A percentile compares a stretch with the other conserved stretches of the same genome.
Evolutionary conservation across 2,113 vertebrate genomes (phyloP).

Genomic region (Muscicapa adusta): DNA sequence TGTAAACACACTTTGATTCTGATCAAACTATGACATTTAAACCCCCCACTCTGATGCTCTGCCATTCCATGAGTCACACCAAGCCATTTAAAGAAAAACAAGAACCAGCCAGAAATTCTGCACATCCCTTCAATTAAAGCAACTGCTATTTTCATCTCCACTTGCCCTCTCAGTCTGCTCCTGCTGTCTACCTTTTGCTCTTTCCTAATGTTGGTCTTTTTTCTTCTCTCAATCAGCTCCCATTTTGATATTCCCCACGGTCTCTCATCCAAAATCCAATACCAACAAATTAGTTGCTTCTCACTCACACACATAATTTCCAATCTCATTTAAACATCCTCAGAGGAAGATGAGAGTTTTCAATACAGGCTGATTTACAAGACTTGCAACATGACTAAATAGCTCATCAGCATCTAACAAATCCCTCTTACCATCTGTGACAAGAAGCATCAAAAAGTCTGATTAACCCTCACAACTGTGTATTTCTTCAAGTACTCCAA

Average conservation of each 20-base stretch:
- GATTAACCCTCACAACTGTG: neutral
- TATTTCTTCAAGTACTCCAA: neutral
- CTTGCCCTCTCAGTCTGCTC: neutral
- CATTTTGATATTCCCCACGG: neutral
- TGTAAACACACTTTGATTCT: neutral
- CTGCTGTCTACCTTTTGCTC: constrained; percentile 1
- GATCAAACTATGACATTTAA: neutral
- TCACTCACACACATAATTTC: neutral
- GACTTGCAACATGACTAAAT: constrained; percentile 34
- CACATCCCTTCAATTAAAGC: neutral
- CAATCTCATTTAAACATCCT: constrained; percentile 4
- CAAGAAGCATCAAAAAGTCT: constrained; percentile 15
- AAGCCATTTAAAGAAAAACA: neutral
- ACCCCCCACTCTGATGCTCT: neutral
- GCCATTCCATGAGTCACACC: neutral
- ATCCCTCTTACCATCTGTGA: neutral
- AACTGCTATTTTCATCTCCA: constrained; percentile 18
- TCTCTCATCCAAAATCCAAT: neutral
- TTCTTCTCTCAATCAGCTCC: neutral
- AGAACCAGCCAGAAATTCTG: constrained; percentile 21
- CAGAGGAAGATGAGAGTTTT: constrained; percentile 3
- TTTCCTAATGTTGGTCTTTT: neutral
- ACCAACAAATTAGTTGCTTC: neutral
- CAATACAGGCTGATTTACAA: constrained; percentile 35
- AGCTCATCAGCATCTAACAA: constrained; percentile 47